Evolutionary conservation across 1,140 invertebrate species (phyloP), one percentile per base, ranked within the genome.

Genomic region (Theocolax elegans): DNA sequence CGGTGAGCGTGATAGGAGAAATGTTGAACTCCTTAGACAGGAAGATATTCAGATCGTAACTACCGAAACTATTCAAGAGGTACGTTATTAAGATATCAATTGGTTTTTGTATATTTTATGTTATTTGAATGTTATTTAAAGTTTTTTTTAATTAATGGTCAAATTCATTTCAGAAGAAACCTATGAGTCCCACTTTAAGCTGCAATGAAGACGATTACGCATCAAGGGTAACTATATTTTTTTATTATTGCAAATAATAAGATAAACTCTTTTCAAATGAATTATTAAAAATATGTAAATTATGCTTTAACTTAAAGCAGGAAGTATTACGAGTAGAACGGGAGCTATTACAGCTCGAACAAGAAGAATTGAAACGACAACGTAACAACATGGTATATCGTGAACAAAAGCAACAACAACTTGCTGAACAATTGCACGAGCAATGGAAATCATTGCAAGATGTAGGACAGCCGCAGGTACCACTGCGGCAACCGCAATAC

Each of bases 241-340:
- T 35, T 35, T 10, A 35, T 35, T 35, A 35, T 35, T 35, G 10
- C 4, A 35, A 6, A 6, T 35, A 4, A 6, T 35, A 35, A 35
- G 31, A 4, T 35, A 35, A n/a, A n/a, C n/a, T 35, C 10, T 35
- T 35, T 35, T 35, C 4, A 35, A 35, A 35, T 35, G 31, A 35
- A 6, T n/a, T n/a, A n/a, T n/a, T n/a, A n/a, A n/a, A n/a, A n/a
- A n/a, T n/a, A n/a, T n/a, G n/a, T n/a, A n/a, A n/a, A 3, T 21
- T 8, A 35, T 27, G 0, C 7, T 53, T 54, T 40, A 21, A 35
- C 40, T 40, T 48, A 56, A 62, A 63, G 67, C 78, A 91, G 87
- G 91, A 94, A 81, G 91, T 93, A 19, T 82, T 93, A 42, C 88
- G 91, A 72, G 92, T 93, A 44, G 92, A 94, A 83, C 87, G 91